A percentile compares a stretch with the other conserved stretches of the same genome.
These are phyloP conservation scores for Gymnarchus niloticus DNA, from an alignment of 2,113 vertebrate species.

Conservation along the genomic window DNA sequence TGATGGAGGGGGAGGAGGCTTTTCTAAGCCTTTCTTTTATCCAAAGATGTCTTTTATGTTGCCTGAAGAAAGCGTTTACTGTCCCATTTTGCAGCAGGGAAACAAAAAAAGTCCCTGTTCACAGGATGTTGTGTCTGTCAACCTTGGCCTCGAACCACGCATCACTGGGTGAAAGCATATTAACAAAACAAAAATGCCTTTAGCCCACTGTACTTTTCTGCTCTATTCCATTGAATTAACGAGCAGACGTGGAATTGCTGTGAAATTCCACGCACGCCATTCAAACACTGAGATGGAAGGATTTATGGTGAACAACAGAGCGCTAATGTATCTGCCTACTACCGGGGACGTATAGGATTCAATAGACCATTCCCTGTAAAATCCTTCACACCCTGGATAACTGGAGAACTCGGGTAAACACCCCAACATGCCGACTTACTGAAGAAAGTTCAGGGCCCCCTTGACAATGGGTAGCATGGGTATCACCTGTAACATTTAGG, in stretches of 20 bases:
- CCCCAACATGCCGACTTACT: background rate
- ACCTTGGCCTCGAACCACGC: background rate
- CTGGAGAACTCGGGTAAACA: background rate
- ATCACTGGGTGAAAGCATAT: background rate
- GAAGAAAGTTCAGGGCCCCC: background rate
- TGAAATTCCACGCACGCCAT: background rate
- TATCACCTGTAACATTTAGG: too few relatives aligned
- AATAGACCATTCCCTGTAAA: background rate
- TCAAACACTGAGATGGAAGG: background rate
- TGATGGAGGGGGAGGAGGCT: background rate
- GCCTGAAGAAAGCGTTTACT: background rate
- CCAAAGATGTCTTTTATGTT: background rate
- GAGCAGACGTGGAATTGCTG: background rate
- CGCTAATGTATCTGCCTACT: background rate
- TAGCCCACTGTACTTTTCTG: background rate
- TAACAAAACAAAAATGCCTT: background rate
- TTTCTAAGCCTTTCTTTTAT: constrained; percentile 6
- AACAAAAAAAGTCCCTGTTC: background rate
- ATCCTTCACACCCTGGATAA: background rate
- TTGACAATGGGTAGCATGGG: background rate
- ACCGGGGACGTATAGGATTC: background rate
- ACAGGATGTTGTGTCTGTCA: background rate
- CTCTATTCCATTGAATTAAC: background rate
- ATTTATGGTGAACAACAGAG: background rate
- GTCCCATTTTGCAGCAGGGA: constrained; percentile 1